phyloP scores from a whole-genome alignment of 2,888 invertebrate species.

The Dolichomitus sp. region DNA sequence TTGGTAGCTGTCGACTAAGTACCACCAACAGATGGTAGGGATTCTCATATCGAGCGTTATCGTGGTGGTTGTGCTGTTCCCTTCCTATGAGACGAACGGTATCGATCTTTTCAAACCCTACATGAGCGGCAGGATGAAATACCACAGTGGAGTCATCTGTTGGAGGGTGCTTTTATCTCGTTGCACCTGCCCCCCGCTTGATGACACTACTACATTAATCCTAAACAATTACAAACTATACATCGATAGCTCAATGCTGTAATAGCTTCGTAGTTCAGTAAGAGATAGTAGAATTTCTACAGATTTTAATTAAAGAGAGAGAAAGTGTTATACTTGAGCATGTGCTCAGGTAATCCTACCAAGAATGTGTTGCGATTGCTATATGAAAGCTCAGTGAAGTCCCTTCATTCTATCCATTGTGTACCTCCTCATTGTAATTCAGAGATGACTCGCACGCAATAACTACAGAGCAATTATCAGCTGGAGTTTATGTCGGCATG shows the following conservation, averaged over 20 bases:
- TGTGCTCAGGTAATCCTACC: no score
- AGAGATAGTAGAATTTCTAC: background rate
- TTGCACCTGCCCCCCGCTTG: background rate
- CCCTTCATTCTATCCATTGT: conserved; percentile 24
- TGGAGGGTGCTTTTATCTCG: background rate
- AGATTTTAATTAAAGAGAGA: background rate
- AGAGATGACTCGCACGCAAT: conserved; percentile 31
- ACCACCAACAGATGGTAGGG: background rate
- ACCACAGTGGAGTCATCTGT: background rate
- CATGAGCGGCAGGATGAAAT: conserved; percentile 1
- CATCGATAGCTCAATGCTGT: background rate
- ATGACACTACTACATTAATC: conserved; percentile 12
- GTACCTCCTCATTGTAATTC: conserved; percentile 13
- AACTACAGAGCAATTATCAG: conserved; percentile 15
- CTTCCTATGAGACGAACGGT: background rate
- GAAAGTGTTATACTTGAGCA: background rate
- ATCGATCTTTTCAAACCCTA: background rate
- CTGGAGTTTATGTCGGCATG: background rate
- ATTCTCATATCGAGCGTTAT: background rate
- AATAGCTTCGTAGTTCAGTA: background rate
- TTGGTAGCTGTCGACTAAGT: background rate
- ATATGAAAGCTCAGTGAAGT: conserved; percentile 1
- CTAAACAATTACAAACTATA: background rate
- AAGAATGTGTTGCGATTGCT: background rate
- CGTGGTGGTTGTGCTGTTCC: background rate